Percentiles rank a stretch among this genome's conserved stretches.
phyloP scores from a whole-genome alignment of 1,140 invertebrate genomes.

The Spodoptera litura region DNA sequence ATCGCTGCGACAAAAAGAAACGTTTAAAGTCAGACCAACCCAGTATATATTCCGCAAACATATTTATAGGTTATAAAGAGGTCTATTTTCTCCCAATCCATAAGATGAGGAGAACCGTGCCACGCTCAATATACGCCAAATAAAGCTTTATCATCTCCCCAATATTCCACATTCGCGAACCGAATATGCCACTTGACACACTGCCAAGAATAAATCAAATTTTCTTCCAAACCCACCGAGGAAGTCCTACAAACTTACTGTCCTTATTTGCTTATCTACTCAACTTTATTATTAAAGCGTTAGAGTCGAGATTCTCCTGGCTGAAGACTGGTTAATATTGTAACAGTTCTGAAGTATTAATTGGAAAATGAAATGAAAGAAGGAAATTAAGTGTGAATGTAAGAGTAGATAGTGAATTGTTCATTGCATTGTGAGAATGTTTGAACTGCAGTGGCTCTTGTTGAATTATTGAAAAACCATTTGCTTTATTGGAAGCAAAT shows the following conservation, averaged over 20 bases:
- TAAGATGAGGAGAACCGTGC: conserved; percentile 33
- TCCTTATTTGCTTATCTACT: conserved; percentile 18
- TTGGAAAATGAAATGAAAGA: conserved; percentile 35
- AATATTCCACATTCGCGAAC: conserved; percentile 76
- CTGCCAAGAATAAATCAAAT: conserved; percentile 82
- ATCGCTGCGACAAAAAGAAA: too few species aligned
- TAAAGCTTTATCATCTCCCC: conserved; percentile 79
- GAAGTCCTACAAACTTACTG: conserved; percentile 40
- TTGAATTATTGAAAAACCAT: not conserved
- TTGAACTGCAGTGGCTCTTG: not conserved
- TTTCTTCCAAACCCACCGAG: conserved; percentile 49
- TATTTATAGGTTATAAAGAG: conserved; percentile 19
- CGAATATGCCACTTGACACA: conserved; percentile 80
- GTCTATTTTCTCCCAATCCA: conserved; percentile 23
- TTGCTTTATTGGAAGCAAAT: not conserved
- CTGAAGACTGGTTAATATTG: not conserved
- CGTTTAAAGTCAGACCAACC: not conserved
- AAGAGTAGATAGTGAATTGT: conserved; percentile 28
- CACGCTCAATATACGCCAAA: conserved; percentile 78
- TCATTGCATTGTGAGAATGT: conserved; percentile 7
- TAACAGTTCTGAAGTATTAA: conserved; percentile 29
- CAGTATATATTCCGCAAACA: not conserved
- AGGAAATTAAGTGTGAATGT: conserved; percentile 35
- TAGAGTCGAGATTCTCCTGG: conserved; percentile 7
- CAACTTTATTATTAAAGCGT: not conserved